A percentile compares a stretch with the other conserved stretches of the same genome.
These are phyloP conservation scores for Budorcas taxicolor DNA, from an alignment of 2,113 vertebrate species.

Conservation along the genomic window DNA sequence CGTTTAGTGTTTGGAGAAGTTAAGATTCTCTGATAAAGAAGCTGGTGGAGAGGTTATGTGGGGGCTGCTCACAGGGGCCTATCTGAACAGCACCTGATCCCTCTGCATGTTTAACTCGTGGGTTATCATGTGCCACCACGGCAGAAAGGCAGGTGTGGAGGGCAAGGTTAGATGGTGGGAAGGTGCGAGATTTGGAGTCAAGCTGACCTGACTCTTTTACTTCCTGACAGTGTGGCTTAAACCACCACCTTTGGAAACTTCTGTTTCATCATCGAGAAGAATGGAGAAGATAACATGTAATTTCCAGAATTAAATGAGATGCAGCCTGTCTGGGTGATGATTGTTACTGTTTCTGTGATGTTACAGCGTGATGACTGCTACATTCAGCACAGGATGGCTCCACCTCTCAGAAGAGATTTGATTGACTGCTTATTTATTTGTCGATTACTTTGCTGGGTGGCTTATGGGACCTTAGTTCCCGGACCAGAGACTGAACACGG, in stretches of 20 bases:
- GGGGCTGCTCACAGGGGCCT: not conserved
- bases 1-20: not conserved
- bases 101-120: not conserved
- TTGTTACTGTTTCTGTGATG: not conserved
- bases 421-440: not conserved
- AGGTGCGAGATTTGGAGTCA: fast-evolving
- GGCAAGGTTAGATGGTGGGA: fast-evolving
- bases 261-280: not conserved
- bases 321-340: not conserved
- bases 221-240: not conserved
- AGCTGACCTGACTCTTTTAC: not conserved
- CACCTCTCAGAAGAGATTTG: not conserved
- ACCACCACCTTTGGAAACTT: not conserved
- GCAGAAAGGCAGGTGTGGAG: no score
- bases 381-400: not conserved
- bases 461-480: not conserved
- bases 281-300: not conserved
- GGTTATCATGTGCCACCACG: fast-evolving
- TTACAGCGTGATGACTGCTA: not conserved
- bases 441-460: not conserved
- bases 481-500: not conserved
- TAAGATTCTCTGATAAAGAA: not conserved
- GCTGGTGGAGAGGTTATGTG: not conserved
- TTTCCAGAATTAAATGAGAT: not conserved
- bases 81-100: not conserved